phyloP scores from a whole-genome alignment of 2,113 vertebrate genomes.

The Panthera uncia region DNA sequence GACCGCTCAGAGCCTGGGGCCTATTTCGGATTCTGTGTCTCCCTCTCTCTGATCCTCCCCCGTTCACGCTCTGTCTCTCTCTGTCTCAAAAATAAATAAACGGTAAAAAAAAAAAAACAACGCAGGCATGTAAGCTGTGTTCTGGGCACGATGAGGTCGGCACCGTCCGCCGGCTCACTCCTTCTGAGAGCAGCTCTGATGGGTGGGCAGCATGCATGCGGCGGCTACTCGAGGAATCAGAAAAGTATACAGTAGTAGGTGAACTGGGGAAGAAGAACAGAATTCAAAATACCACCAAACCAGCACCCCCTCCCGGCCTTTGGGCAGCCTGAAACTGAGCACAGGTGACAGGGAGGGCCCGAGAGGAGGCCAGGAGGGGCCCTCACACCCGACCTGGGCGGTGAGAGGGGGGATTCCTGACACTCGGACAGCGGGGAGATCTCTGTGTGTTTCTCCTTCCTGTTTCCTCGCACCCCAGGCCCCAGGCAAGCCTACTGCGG shows the following conservation, averaged over 20 bases:
- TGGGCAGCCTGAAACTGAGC: not conserved
- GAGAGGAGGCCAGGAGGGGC: not conserved
- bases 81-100: too few relatives aligned
- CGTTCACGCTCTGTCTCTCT: too few relatives aligned
- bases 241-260: not conserved
- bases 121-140: accelerated
- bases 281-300: not conserved
- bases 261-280: not conserved
- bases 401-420: not conserved
- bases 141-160: not conserved
- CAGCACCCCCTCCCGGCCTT: not conserved
- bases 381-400: too few relatives aligned
- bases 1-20: too few relatives aligned
- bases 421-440: accelerated
- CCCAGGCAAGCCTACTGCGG: not conserved
- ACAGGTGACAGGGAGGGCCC: too few relatives aligned
- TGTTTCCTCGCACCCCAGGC: not conserved
- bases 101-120: not conserved
- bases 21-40: too few relatives aligned
- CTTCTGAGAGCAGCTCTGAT: not conserved
- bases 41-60: too few relatives aligned
- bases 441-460: not conserved
- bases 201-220: accelerated
- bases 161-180: accelerated
- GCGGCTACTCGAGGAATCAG: not conserved